Evolutionary conservation across 2,888 invertebrate genomes (phyloP).

Genomic region (Apomyelois bistriatella): DNA sequence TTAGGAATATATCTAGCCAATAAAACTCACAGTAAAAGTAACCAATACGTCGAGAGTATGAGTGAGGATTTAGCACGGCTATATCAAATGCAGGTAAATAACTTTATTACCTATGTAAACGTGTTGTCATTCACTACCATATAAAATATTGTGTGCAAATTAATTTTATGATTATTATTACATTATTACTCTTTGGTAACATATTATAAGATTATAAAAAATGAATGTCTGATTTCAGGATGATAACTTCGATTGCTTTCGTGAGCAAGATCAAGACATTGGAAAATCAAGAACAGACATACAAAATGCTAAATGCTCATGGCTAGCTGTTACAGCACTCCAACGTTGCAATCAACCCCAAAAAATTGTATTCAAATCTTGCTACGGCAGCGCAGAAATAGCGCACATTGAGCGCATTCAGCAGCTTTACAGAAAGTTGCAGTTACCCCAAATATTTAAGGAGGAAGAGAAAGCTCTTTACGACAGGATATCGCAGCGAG

Average conservation of each 20-base stretch:
- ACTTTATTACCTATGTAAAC: neutral
- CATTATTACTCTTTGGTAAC: too few species aligned
- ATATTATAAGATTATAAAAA: neutral
- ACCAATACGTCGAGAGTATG: conserved; percentile 87
- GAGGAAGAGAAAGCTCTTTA: conserved; percentile 87
- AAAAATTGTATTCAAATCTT: conserved; percentile 82
- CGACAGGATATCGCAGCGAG: conserved; percentile 84
- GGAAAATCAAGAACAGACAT: conserved; percentile 50
- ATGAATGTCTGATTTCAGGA: conserved; percentile 68
- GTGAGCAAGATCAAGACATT: conserved; percentile 72
- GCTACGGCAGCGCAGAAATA: conserved; percentile 84
- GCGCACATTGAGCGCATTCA: conserved; percentile 77
- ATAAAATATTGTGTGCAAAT: too few species aligned
- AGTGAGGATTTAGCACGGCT: conserved; percentile 93
- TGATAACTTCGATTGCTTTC: conserved; percentile 92
- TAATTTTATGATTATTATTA: too few species aligned
- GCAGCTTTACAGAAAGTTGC: conserved; percentile 78
- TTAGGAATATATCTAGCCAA: conserved; percentile 90
- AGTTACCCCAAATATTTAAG: conserved; percentile 83
- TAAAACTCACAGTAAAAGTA: conserved; percentile 82
- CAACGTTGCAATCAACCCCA: conserved; percentile 84
- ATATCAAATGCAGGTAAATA: conserved; percentile 91
- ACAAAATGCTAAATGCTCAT: conserved; percentile 93
- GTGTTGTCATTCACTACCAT: neutral
- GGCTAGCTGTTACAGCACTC: conserved; percentile 91